These are phyloP conservation scores for Accipiter virgatus DNA, from an alignment of 2,113 vertebrate species.

Conservation along the genomic window DNA sequence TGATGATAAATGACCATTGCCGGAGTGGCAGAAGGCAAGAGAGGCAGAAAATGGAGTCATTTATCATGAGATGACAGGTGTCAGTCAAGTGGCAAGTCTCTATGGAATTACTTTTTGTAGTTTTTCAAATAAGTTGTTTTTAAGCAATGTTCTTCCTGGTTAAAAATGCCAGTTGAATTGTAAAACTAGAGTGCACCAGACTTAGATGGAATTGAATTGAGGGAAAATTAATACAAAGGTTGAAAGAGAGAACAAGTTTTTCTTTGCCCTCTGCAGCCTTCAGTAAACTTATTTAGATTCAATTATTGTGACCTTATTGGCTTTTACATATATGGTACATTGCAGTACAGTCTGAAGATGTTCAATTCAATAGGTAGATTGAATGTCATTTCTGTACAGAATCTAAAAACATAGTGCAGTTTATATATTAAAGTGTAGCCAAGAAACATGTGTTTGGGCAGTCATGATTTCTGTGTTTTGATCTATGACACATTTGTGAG, in stretches of 20 bases:
- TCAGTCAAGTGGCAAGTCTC: slow-evolving; percentile 97
- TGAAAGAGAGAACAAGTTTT: slow-evolving; percentile 82
- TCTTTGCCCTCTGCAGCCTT: slow-evolving; percentile 82
- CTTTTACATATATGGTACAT: slow-evolving; percentile 79
- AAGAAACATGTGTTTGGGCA: neutral
- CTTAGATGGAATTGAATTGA: slow-evolving; percentile 82
- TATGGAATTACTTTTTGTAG: slow-evolving; percentile 94
- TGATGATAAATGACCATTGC: slow-evolving; percentile 99
- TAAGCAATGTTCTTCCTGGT: slow-evolving; percentile 89
- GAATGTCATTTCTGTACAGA: slow-evolving; percentile 50
- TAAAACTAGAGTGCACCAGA: slow-evolving; percentile 78
- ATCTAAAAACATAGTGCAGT: neutral
- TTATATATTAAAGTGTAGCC: neutral
- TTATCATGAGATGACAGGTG: slow-evolving; percentile 99
- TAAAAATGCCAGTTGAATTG: slow-evolving; percentile 91
- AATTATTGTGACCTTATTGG: slow-evolving; percentile 85
- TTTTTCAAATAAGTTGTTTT: slow-evolving; percentile 98
- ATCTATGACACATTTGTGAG: slow-evolving; percentile 29
- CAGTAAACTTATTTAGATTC: slow-evolving; percentile 89
- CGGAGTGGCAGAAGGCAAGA: slow-evolving; percentile 98
- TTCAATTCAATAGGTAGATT: slow-evolving; percentile 56
- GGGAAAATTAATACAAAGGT: slow-evolving; percentile 88
- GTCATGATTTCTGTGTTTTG: slow-evolving; percentile 37
- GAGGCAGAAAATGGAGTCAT: slow-evolving; percentile 99
- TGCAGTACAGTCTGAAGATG: slow-evolving; percentile 63